phyloP scores from a whole-genome alignment of 2,888 invertebrate species.

The Dicycla oo region DNA sequence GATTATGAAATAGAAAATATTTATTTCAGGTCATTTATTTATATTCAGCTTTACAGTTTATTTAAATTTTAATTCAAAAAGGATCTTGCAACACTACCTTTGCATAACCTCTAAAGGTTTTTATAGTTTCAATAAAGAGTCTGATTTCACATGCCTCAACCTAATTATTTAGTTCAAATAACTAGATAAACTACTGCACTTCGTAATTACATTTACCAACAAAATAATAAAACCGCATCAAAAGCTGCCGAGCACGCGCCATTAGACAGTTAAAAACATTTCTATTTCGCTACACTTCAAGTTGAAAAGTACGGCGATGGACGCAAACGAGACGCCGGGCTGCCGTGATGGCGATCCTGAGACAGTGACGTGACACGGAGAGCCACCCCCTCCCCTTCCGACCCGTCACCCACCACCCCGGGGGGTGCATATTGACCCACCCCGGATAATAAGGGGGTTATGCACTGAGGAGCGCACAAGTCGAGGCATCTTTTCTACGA shows the following conservation, averaged over 20 bases:
- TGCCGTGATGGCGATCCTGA: slow-evolving; percentile 85
- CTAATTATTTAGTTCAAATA: slow-evolving; percentile 1
- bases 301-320: slow-evolving; percentile 83
- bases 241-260: slow-evolving; percentile 44
- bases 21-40: not conserved
- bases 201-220: slow-evolving; percentile 26
- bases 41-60: not conserved
- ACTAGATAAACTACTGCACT: slow-evolving; percentile 4
- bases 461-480: slow-evolving; percentile 77
- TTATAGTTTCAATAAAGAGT: not conserved
- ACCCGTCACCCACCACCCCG: slow-evolving; percentile 66
- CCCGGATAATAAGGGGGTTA: slow-evolving; percentile 86
- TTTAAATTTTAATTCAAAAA: not conserved
- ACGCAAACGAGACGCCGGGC: slow-evolving; percentile 86
- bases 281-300: slow-evolving; percentile 82
- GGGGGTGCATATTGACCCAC: slow-evolving; percentile 79
- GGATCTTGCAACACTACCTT: not conserved
- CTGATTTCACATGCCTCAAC: not conserved
- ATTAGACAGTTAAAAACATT: slow-evolving; percentile 68
- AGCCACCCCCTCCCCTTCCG: slow-evolving; percentile 68
- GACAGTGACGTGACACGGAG: slow-evolving; percentile 88
- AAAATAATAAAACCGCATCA: slow-evolving; percentile 42
- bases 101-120: not conserved
- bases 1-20: slow-evolving; percentile 29
- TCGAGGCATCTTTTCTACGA: slow-evolving; percentile 82